Evolutionary conservation across 2,888 invertebrate genomes (phyloP).

Genomic region (Pemphredon lugubris): DNA sequence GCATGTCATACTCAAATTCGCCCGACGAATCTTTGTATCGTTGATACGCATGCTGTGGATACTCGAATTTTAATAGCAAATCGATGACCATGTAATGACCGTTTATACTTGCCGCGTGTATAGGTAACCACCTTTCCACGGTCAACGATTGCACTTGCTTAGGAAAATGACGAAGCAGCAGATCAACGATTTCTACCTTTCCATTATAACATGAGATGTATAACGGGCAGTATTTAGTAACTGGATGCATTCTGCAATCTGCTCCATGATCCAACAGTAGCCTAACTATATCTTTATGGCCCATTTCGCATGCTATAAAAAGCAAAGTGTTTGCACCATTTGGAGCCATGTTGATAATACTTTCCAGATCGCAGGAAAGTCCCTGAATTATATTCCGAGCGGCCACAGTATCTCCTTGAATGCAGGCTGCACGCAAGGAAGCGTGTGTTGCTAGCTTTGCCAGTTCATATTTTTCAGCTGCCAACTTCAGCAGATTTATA

Average conservation of each 20-base stretch:
- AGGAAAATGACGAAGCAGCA: constrained; percentile 91
- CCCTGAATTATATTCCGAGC: constrained; percentile 87
- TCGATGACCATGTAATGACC: constrained; percentile 91
- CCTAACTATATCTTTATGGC: constrained; percentile 89
- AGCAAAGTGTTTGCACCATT: constrained; percentile 93
- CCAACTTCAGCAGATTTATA: constrained; percentile 85
- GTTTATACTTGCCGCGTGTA: constrained; percentile 96
- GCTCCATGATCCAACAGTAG: constrained; percentile 91
- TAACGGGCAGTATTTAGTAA: constrained; percentile 95
- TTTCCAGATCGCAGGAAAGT: constrained; percentile 86
- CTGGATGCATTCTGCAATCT: constrained; percentile 94
- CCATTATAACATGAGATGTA: constrained; percentile 96
- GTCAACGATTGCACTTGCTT: constrained; percentile 92
- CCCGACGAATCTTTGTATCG: constrained; percentile 87
- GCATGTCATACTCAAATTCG: constrained; percentile 91
- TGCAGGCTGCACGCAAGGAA: constrained; percentile 89
- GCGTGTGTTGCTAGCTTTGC: constrained; percentile 89
- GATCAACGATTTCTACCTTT: constrained; percentile 88
- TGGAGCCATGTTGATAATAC: constrained; percentile 92
- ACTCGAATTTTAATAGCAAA: constrained; percentile 90
- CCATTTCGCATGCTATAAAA: constrained; percentile 94
- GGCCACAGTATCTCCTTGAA: constrained; percentile 86
- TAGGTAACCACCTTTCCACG: constrained; percentile 94
- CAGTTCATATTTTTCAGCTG: constrained; percentile 87
- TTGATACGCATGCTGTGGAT: constrained; percentile 87